These are phyloP conservation scores for Leucoraja erinaceus DNA, from an alignment of 2,113 vertebrate genomes.

Conservation along the genomic window DNA sequence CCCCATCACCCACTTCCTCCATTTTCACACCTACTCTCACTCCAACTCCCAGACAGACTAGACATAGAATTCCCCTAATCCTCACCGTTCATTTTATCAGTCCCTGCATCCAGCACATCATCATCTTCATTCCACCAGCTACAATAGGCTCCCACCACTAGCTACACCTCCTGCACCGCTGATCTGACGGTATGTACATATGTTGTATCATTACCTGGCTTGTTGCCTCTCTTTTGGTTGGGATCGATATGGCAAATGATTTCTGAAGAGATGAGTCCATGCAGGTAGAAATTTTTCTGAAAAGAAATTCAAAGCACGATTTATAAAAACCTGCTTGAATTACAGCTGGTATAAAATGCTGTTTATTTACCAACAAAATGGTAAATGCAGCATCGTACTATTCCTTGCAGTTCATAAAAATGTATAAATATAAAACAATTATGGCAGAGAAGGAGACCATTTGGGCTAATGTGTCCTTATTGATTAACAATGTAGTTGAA, in stretches of 20 bases:
- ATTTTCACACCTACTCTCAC: no score
- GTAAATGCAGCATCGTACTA: background rate
- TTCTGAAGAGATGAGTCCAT: slow-evolving; percentile 42
- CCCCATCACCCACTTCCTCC: no score
- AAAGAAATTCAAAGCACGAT: background rate
- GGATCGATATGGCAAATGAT: slow-evolving; percentile 36
- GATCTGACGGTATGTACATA: background rate
- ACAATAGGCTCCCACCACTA: no score
- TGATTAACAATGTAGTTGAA: no score
- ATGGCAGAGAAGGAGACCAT: no score
- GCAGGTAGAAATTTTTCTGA: slow-evolving; percentile 39
- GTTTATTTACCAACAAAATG: background rate
- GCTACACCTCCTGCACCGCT: background rate
- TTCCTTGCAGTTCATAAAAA: background rate
- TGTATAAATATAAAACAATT: no score
- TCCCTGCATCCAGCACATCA: no score
- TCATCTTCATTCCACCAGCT: no score
- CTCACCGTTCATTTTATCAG: no score
- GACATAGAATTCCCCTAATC: no score
- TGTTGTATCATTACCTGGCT: slow-evolving; percentile 40
- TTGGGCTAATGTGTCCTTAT: no score
- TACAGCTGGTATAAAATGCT: background rate
- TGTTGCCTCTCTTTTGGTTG: slow-evolving; percentile 42
- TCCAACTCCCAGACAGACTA: no score
- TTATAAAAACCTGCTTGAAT: background rate